Evolutionary conservation across 92 coral and sea anemone genomes (phyloP).

Genomic region (Zoanthus gigantus): DNA sequence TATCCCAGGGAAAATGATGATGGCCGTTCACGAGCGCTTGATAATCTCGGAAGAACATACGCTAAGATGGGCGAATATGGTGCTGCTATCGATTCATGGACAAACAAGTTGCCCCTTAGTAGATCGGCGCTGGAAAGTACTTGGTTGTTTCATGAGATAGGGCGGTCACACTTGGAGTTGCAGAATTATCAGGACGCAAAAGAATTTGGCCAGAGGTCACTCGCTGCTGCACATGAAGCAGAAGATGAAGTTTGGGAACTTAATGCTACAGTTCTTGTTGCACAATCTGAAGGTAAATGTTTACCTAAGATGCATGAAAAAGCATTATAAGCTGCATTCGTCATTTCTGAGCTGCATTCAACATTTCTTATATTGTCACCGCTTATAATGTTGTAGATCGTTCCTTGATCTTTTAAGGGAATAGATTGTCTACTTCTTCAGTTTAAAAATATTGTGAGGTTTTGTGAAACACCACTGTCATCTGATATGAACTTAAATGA

Average conservation of each 20-base stretch:
- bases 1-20: conserved; percentile 77
- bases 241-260: conserved; percentile 98
- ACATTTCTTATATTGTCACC: too few relatives aligned
- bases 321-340: not conserved
- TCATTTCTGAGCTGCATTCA: not conserved
- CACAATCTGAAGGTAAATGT: conserved; percentile 92
- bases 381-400: too few relatives aligned
- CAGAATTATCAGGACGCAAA: conserved; percentile 96
- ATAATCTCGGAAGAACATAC: conserved; percentile 91
- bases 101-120: conserved; percentile 89
- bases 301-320: not conserved
- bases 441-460: too few relatives aligned
- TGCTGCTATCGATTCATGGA: conserved; percentile 94
- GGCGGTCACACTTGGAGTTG: conserved; percentile 95
- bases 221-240: conserved; percentile 96
- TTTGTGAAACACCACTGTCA: too few relatives aligned
- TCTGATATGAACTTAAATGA: too few relatives aligned
- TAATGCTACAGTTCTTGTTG: conserved; percentile 91
- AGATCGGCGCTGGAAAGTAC: conserved; percentile 96
- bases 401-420: too few relatives aligned
- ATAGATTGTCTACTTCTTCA: too few relatives aligned
- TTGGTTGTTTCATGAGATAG: conserved; percentile 96
- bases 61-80: conserved; percentile 92
- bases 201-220: conserved; percentile 97
- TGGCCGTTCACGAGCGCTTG: conserved; percentile 96